Conservation (phyloP, 2,113 vertebrate species). For the Coturnix japonica region DNA sequence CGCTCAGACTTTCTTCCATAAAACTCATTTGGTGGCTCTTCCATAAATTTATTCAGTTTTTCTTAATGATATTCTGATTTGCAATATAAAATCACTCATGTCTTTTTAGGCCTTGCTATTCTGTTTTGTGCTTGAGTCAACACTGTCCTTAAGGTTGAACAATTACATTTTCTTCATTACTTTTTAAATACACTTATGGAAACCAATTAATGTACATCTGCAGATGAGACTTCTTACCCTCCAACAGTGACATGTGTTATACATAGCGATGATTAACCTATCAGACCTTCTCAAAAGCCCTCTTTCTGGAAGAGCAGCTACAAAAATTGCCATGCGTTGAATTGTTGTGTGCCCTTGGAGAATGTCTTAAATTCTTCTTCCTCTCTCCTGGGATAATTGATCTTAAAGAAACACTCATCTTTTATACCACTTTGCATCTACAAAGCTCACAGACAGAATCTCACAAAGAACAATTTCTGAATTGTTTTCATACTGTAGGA, state of each 20-base stretch:
- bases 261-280: background rate
- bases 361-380: background rate
- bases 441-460: background rate
- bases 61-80: background rate
- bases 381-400: background rate
- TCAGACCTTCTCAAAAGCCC: background rate
- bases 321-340: background rate
- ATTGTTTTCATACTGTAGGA: background rate
- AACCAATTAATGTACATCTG: background rate
- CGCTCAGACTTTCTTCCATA: background rate
- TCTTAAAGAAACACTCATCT: background rate
- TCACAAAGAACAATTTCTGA: background rate
- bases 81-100: background rate
- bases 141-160: background rate
- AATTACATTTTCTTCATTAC: background rate
- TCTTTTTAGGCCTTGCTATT: background rate
- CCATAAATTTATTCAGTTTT: background rate
- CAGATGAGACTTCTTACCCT: background rate
- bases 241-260: accelerated
- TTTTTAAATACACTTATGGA: background rate
- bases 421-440: background rate
- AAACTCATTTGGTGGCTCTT: background rate
- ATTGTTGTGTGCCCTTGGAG: background rate
- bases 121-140: background rate
- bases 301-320: background rate